Conservation (phyloP, 1,140 invertebrate genomes). For the Elysia chlorotica region DNA sequence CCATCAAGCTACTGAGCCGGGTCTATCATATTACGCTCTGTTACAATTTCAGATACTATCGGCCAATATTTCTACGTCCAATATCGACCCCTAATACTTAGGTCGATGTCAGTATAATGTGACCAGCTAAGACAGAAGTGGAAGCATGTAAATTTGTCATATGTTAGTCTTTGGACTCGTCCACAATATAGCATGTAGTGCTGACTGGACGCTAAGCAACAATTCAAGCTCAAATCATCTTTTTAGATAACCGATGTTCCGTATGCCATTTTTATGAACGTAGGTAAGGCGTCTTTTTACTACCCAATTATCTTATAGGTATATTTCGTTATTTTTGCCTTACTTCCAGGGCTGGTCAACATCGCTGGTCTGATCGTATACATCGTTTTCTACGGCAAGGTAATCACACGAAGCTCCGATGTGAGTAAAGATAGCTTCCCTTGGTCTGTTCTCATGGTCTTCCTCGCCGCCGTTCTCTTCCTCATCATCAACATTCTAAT, state of each 20-base stretch:
- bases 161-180: not conserved
- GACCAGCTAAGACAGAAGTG: too few relatives aligned
- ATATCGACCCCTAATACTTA: too few relatives aligned
- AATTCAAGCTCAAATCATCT: not conserved
- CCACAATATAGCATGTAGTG: not conserved
- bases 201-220: not conserved
- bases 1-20: too few relatives aligned
- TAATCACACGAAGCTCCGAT: slow-evolving; percentile 16
- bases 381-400: slow-evolving; percentile 12
- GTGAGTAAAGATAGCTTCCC: slow-evolving; percentile 16
- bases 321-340: too few relatives aligned
- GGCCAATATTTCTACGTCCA: too few relatives aligned
- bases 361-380: slow-evolving; percentile 20
- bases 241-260: not conserved
- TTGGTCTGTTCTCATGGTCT: slow-evolving; percentile 21
- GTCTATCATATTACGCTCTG: too few relatives aligned
- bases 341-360: slow-evolving; percentile 15
- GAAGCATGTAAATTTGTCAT: too few relatives aligned
- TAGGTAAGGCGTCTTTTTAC: not conserved
- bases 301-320: too few relatives aligned
- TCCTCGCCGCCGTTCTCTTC: slow-evolving; percentile 20
- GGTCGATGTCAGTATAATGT: too few relatives aligned
- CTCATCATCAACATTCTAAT: slow-evolving; percentile 22
- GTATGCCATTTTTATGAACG: not conserved
- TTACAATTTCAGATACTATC: too few relatives aligned